Base-by-base conservation (phyloP, 2,113 vertebrate species). In the Gyps fulvus region DNA sequence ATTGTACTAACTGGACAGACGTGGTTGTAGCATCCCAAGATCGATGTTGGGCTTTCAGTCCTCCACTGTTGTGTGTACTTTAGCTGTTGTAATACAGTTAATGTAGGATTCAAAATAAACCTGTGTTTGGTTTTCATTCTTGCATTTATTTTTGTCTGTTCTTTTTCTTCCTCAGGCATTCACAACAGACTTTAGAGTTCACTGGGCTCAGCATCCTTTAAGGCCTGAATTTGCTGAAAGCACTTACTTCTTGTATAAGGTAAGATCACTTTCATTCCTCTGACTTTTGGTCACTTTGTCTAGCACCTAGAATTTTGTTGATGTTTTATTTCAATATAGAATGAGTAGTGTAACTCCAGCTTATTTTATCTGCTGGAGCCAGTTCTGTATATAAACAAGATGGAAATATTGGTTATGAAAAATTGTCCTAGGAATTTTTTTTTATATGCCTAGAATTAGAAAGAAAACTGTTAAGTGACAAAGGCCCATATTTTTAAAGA, bases 171-270 rank as follows among this genome's bases (percentile, higher is more conserved):
- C 76, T 80, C 94, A 99, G 99, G 99, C 99, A n/a, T 99, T 99
- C 98, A 99, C 99, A 72, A 99, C 99, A 87, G 99, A 99, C 97
- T 99, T 99, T 94, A 98, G 99, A 95, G 99, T 99, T 81, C 99
- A 99, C 93, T 99, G 99, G 99, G 99, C 99, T 58, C 99, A 99
- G 96, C 99, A 99, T 96, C 99, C 99, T 74, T 97, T 99, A 96
- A 98, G 99, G 89, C 99, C 99, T 73, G 99, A 99, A 97, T 99
- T 99, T 98, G 99, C 99, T 90, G 99, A 99, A 97, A 99, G 99
- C 98, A 99, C 99, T 89, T 99, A 99, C 95, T 99, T 99, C 98
- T 98, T 99, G 74, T 99, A 99, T 95, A 99, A 99, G 98, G 99
- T 99, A 98, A 98, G 98, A 87, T 61, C 22, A 8, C 43, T 74